Base-by-base conservation (phyloP, 2,113 vertebrate genomes). In the Ceyx margarethae region DNA sequence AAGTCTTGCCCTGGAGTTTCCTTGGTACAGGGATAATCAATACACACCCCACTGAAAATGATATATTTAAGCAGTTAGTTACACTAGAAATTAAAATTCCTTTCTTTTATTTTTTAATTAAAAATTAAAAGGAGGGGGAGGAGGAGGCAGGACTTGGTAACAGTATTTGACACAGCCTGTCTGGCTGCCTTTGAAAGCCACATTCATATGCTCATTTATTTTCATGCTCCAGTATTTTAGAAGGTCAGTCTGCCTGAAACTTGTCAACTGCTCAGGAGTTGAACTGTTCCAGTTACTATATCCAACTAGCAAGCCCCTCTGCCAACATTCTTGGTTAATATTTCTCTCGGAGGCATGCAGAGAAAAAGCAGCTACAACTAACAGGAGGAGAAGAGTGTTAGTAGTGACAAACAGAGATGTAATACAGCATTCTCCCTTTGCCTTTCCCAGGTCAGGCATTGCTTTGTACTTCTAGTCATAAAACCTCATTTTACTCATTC, bases 291-390 rank as follows among this genome's bases (percentile, higher is more conserved):
- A 81, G 91, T 80, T 91, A 83, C 94, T 87, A 87, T 31, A 89
- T 53, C 68, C 94, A 92, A 76, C 75, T 46, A 92, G 72, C 29
- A 72, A 69, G 26, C 48, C 48, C 1, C 25, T 66, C 81, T 91
- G 94, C 91, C 81, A 94, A 48, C 72, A 64, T 71, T 93, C 91
- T 25, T 85, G 58, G 94, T 95, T 96, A 95, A 91, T 91, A 83
- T 90, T 95, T 95, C 79, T 94, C 89, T 81, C 33, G 1, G 61
- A 89, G 61, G 81, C 82, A 91, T 25, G 65, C 65, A 85, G 66
- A 78, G 37, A 69, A 93, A 83, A 82, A 89, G 21, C 72, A 91
- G 74, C 60, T 87, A 64, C 13, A 23, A 71, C 60, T 56, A 77
- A 62, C 31, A 90, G 28, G 50, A 78, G 23, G 7, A 92, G 40